Base-by-base conservation (phyloP, 2,888 invertebrate genomes). In the Apodemia zela region DNA sequence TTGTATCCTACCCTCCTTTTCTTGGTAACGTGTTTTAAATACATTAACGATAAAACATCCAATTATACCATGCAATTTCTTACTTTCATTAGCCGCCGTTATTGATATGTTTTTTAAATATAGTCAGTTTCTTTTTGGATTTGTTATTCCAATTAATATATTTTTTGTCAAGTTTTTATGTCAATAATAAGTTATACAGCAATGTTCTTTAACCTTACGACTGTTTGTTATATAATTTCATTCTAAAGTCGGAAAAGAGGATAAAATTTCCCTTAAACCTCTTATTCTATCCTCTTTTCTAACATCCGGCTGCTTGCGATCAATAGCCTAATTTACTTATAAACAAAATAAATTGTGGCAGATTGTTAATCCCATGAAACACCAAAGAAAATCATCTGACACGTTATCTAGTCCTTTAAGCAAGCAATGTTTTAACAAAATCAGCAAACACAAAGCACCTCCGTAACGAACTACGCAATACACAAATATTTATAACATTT, bases 391-490 rank as follows among this genome's bases (percentile, higher is more conserved):
- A 57, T 13, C 57, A 29, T 29, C 57, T 29, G 57, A 29, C 54
- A 57, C 54, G 8, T n/a, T 29, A 57, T 29, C 54, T 29, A 57
- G 54, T 57, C 54, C 54, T 54, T 25, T 54, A 54, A 57, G 54
- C 54, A 57, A 57, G 54, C 54, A 7, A 29, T 54, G 54, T 54
- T 57, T 42, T 18, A 62, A 73, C 69, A 72, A 73, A 73, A 71
- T 75, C 77, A 80, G 79, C 80, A 80, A 79, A 70, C 77, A 76
- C 73, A 70, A 79, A 82, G 81, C 81, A 80, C 82, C 82, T 72
- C 73, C 71, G 70, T 72, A 66, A 73, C 69, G 71, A 73, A 76
- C 73, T 75, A 76, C 75, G 72, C 71, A 66, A 68, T 68, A 72
- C 70, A 70, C 71, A 57, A 68, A 69, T 70, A 69, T 70, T 69